Evolutionary conservation across 2,888 invertebrate species (phyloP).

Genomic region (Bombyx huttoni): DNA sequence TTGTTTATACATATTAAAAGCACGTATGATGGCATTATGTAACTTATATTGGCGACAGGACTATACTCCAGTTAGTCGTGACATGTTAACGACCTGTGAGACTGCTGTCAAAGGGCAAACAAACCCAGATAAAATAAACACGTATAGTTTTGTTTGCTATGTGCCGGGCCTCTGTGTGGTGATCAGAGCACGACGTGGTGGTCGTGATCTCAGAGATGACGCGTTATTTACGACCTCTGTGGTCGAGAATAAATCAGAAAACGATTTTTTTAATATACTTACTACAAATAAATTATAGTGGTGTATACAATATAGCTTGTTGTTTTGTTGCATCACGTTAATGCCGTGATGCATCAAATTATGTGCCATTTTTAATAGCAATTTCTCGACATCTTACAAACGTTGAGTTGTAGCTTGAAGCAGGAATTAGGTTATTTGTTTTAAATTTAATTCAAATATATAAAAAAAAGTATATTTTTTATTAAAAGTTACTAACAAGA

Average conservation of each 20-base stretch:
- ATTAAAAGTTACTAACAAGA: no score
- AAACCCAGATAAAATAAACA: conserved; percentile 43
- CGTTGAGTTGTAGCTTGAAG: no score
- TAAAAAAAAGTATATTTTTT: neutral
- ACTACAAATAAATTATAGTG: no score
- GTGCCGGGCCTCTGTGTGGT: conserved; percentile 44
- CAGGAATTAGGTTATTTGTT: no score
- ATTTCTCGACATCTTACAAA: no score
- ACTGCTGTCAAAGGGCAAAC: conserved; percentile 69
- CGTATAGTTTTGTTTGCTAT: conserved; percentile 32
- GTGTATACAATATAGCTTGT: no score
- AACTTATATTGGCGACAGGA: conserved; percentile 17
- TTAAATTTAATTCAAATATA: no score
- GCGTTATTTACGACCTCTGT: neutral
- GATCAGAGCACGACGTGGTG: conserved; percentile 34
- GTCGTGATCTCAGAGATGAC: conserved; percentile 24
- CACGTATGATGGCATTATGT: conserved; percentile 37
- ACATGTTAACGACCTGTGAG: conserved; percentile 69
- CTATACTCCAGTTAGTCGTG: conserved; percentile 47
- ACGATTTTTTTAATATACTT: neutral
- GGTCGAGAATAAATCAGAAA: neutral
- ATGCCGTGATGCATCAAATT: no score
- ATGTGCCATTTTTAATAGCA: no score
- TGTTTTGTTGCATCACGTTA: no score
- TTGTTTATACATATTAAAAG: conserved; percentile 30